These are phyloP conservation scores for Poecilobothrus nobilitatus DNA, from an alignment of 2,888 invertebrate genomes.

Conservation along the genomic window DNA sequence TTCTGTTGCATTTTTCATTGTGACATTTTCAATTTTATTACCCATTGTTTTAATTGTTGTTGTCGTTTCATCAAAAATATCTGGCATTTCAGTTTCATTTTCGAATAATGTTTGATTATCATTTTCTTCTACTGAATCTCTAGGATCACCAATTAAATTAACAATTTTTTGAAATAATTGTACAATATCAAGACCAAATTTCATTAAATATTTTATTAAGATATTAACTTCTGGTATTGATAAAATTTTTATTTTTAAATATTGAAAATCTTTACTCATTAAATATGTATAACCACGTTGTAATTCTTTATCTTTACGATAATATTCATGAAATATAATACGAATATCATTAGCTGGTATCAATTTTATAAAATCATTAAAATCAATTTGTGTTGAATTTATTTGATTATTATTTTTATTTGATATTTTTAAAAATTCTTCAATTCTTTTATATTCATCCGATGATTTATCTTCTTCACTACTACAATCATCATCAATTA, in stretches of 20 bases:
- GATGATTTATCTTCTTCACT: not conserved
- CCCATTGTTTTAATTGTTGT: too few relatives aligned
- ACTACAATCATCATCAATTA: not conserved
- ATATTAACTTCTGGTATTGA: conserved; percentile 34
- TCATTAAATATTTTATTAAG: conserved; percentile 36
- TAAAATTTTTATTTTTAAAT: conserved; percentile 31
- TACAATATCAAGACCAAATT: conserved; percentile 37
- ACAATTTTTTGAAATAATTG: conserved; percentile 29
- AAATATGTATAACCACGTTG: conserved; percentile 35
- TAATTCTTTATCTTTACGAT: conserved; percentile 36
- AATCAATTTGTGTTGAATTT: conserved; percentile 30
- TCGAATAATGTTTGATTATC: too few relatives aligned
- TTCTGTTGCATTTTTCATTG: not conserved
- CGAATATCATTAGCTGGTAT: conserved; percentile 36
- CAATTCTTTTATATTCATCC: conserved; percentile 24
- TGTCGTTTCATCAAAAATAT: not conserved
- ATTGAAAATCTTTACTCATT: conserved; percentile 30
- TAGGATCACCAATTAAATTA: conserved; percentile 27
- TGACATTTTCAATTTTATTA: not conserved
- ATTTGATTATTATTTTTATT: conserved; percentile 6
- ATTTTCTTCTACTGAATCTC: not conserved
- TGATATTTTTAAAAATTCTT: not conserved
- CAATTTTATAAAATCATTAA: conserved; percentile 36
- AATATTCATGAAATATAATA: conserved; percentile 34
- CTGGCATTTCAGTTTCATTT: too few relatives aligned